Conservation (phyloP, 2,888 invertebrate genomes). For the Sminthurides aquaticus region DNA sequence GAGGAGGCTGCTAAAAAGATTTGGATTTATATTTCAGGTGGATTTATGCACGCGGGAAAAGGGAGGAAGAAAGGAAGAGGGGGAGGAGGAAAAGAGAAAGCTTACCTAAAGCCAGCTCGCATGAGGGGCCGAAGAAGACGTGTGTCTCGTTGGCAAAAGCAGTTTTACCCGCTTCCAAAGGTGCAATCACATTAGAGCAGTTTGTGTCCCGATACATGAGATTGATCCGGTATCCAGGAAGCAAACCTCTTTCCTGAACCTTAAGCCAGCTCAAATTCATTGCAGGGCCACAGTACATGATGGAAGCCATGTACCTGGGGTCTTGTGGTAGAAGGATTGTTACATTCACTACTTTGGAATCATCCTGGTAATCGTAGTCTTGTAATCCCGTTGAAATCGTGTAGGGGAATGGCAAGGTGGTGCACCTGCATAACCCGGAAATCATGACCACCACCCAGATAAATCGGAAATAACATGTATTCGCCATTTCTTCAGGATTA, state of each 20-base stretch:
- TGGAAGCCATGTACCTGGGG: slow-evolving; percentile 35
- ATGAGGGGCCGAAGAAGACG: slow-evolving; percentile 70
- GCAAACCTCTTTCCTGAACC: slow-evolving; percentile 23
- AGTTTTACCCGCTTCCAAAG: slow-evolving; percentile 37
- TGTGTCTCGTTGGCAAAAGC: slow-evolving; percentile 15
- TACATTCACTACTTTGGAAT: slow-evolving; percentile 26
- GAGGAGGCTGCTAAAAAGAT: too few relatives aligned
- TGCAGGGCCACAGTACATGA: slow-evolving; percentile 40
- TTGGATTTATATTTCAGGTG: background rate
- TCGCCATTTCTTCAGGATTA: too few relatives aligned
- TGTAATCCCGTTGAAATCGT: background rate
- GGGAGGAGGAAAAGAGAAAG: background rate
- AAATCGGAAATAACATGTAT: background rate
- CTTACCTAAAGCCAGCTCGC: slow-evolving; percentile 74
- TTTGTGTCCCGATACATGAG: slow-evolving; percentile 42
- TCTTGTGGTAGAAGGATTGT: slow-evolving; percentile 43
- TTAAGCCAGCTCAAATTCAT: slow-evolving; percentile 36
- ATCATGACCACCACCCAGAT: background rate
- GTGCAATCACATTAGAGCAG: slow-evolving; percentile 43
- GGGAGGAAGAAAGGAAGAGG: background rate
- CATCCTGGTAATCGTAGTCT: background rate
- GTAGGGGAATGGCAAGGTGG: background rate
- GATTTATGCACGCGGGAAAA: background rate
- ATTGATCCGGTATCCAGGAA: slow-evolving; percentile 33
- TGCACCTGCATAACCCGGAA: background rate